Conservation (phyloP, 2,797 vertebrate species). For the Hydrophis major region DNA sequence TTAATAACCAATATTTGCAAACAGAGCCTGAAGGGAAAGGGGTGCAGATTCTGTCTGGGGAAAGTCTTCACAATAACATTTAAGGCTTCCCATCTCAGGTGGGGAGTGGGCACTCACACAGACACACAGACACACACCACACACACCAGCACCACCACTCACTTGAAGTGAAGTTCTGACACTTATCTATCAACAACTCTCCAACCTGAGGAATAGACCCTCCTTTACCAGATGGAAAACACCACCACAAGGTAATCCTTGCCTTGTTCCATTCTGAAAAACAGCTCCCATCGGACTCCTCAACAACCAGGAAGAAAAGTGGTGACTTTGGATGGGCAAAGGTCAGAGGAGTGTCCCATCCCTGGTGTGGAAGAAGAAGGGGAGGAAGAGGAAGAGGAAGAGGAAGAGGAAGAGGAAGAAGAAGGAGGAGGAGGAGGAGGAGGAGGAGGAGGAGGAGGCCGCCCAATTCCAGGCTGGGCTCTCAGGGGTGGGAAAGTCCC, state of each 20-base stretch:
- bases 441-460: no score
- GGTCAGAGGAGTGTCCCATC: background rate
- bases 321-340: background rate
- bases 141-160: background rate
- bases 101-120: background rate
- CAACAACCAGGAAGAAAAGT: background rate
- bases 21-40: slow-evolving; percentile 3
- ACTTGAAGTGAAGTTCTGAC: background rate
- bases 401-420: fast-evolving
- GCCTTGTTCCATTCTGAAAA: background rate
- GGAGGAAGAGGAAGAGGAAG: background rate
- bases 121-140: background rate
- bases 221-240: background rate
- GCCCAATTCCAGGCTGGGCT: background rate
- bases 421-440: no score
- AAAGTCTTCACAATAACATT: background rate
- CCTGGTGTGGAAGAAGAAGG: background rate
- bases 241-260: background rate
- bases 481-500: background rate
- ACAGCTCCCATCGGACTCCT: background rate
- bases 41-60: background rate
- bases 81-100: background rate
- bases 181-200: background rate
- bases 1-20: slow-evolving; percentile 41
- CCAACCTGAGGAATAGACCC: background rate